Base-by-base conservation (phyloP, 2,888 invertebrate genomes). In the Ichneumoninae sp. region DNA sequence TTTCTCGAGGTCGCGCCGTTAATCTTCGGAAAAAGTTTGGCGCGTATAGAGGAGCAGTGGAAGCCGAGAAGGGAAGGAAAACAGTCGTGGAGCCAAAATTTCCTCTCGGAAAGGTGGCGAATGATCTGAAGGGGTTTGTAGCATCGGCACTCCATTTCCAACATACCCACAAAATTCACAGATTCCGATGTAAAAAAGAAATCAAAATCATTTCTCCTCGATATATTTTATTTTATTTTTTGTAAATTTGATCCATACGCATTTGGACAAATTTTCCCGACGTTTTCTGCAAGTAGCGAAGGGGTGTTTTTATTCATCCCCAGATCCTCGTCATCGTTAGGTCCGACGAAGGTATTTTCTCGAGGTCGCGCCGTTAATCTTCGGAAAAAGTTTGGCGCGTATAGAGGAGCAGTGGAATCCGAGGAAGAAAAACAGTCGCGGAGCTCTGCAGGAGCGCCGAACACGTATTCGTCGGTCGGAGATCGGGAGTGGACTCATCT, bases 361-460 rank as follows among this genome's bases (percentile, higher is more conserved):
- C 81, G 78, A 78, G 70, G 77, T 66, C 78, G 70, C 69, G 78
- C 84, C 84, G 80, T 81, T 81, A 81, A 81, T 84, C 84, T 84
- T 84, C 26, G 70, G 78, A 81, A 81, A 84, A 81, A 80, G 36
- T 52, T 26, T 54, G 68, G 50, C 36, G 44, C 47, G 65, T 66
- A 66, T 52, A 66, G 13, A 40, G 44, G 47, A 82, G 69, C 52
- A 75, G 52, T 33, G 62, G 69, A 22, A 22, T 0, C 22, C 22
- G 22, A 26, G 50, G 70, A 84, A 69, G 78, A 72, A 83, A 83
- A 83, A 78, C 77, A 81, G 52, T 70, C 60, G 74, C 65, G 44
- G 70, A 81, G 69, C 22, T 40, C 60, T 52, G 76, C 44, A 70
- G 71, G 50, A 47, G 69, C 50, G 44, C 54, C 47, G 47, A 70